Conservation (phyloP, 2,888 invertebrate genomes). For the Digitonthophagus gazella region DNA sequence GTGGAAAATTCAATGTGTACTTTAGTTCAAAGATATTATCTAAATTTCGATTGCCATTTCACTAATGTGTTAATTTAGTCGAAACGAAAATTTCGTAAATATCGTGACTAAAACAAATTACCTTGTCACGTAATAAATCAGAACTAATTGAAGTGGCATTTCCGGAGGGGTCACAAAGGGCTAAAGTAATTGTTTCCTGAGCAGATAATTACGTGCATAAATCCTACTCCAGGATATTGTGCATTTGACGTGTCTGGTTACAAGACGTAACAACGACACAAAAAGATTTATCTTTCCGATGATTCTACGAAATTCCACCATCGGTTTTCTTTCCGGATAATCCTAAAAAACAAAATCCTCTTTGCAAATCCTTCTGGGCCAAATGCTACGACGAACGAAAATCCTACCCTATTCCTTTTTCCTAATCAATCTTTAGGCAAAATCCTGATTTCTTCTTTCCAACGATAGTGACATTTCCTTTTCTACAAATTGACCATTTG, state of each 20-base stretch:
- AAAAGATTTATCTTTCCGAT: background rate
- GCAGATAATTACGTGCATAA: background rate
- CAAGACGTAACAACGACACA: background rate
- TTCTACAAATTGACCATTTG: background rate
- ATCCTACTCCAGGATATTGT: background rate
- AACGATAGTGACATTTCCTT: background rate
- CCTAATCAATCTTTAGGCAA: background rate
- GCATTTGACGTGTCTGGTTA: background rate
- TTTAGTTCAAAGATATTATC: background rate
- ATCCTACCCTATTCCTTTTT: background rate
- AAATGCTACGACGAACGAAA: background rate
- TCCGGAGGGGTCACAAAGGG: background rate
- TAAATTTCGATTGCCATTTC: background rate
- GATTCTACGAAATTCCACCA: background rate
- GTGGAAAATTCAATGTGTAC: background rate
- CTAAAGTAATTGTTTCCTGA: background rate
- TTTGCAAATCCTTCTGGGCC: background rate
- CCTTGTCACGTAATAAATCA: background rate
- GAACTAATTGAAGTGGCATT: background rate
- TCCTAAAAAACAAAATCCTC: background rate
- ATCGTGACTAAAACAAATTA: too few species aligned
- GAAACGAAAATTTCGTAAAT: background rate
- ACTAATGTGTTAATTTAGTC: background rate
- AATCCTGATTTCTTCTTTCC: background rate
- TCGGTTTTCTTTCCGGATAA: background rate